Percentiles rank a stretch among this genome's conserved stretches.
These are phyloP conservation scores for Acipenser ruthenus DNA, from an alignment of 2,797 vertebrate genomes.

Conservation along the genomic window DNA sequence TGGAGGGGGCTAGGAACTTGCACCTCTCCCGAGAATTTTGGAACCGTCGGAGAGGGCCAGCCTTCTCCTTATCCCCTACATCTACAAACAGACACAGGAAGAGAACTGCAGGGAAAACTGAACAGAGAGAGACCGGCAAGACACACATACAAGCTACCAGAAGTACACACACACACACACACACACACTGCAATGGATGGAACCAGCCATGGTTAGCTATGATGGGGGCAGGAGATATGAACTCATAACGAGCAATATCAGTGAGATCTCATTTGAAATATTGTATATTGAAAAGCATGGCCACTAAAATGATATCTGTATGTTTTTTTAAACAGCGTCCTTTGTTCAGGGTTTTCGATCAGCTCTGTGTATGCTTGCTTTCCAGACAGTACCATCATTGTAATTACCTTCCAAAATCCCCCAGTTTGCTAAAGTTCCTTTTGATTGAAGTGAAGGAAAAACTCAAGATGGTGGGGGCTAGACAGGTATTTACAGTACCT, in stretches of 20 bases:
- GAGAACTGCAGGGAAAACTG: constrained; percentile 83
- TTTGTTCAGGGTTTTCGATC: neutral
- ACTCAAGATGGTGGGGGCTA: too few relatives aligned
- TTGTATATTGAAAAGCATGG: too few relatives aligned
- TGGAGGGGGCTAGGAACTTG: constrained; percentile 84
- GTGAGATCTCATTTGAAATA: neutral
- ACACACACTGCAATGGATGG: constrained; percentile 16
- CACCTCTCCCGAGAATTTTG: constrained; percentile 75
- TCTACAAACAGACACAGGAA: constrained; percentile 87
- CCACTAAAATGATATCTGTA: neutral
- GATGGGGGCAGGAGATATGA: neutral
- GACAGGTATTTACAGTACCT: too few relatives aligned
- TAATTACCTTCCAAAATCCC: too few relatives aligned
- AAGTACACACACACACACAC: constrained; percentile 35
- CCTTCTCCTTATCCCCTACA: constrained; percentile 89
- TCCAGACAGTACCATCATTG: too few relatives aligned
- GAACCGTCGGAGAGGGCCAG: constrained; percentile 75
- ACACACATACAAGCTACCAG: constrained; percentile 15
- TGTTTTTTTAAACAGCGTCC: neutral
- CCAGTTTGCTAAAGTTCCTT: too few relatives aligned
- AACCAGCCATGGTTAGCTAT: constrained; percentile 24
- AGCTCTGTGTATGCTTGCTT: neutral
- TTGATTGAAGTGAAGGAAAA: too few relatives aligned
- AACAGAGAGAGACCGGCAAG: constrained; percentile 46
- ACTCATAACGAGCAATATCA: neutral